phyloP scores from a whole-genome alignment of 2,113 vertebrate genomes.

The Lepidothrix coronata region DNA sequence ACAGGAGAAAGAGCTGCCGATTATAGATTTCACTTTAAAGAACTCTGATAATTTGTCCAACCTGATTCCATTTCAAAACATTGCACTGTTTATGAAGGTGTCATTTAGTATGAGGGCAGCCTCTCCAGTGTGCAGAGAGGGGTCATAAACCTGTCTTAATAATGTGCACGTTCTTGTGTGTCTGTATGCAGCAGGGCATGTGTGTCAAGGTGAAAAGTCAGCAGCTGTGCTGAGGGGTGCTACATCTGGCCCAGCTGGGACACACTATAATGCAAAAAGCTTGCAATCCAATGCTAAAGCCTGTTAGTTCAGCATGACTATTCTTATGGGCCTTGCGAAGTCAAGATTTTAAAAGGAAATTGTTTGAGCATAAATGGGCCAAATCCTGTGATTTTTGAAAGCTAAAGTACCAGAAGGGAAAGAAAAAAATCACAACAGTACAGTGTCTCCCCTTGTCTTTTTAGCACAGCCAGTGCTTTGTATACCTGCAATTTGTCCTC shows the following conservation, averaged over 20 bases:
- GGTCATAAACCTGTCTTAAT: background rate
- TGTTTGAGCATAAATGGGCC: background rate
- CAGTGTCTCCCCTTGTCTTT: background rate
- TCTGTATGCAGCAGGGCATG: background rate
- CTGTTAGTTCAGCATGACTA: background rate
- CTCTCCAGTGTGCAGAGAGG: background rate
- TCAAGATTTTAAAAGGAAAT: background rate
- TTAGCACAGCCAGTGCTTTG: background rate
- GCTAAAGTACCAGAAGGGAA: background rate
- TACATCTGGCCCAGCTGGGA: background rate
- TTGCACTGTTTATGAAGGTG: background rate
- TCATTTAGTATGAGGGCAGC: background rate
- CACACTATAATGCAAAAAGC: background rate
- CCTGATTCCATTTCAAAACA: background rate
- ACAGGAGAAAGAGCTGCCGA: background rate
- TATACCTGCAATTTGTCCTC: conserved; percentile 15
- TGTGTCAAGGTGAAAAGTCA: background rate
- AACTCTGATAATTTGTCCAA: background rate
- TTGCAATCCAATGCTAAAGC: background rate
- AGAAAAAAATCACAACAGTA: background rate
- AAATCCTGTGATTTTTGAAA: background rate
- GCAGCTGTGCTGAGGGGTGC: background rate
- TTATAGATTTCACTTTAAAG: background rate
- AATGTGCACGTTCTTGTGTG: fast-evolving
- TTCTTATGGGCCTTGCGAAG: background rate